Evolutionary conservation across 2,888 invertebrate species (phyloP).

Genomic region (Aphodius sticticus): DNA sequence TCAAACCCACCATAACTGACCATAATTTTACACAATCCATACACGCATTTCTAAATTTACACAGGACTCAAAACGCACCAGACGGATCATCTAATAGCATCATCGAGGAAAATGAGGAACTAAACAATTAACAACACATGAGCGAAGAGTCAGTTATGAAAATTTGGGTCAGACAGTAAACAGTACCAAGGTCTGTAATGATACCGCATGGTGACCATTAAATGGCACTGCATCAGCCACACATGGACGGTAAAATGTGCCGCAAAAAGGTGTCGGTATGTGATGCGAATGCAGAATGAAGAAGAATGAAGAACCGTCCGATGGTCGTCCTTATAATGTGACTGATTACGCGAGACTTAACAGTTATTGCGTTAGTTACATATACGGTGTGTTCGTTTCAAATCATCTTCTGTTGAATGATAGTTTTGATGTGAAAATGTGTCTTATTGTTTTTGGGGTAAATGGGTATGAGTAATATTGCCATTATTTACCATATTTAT

Average conservation of each 20-base stretch:
- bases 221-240: background rate
- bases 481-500: too few species aligned
- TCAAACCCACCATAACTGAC: too few species aligned
- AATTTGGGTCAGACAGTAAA: background rate
- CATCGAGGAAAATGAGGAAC: background rate
- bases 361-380: background rate
- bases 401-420: background rate
- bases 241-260: background rate
- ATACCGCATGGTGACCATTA: background rate
- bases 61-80: background rate
- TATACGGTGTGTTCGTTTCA: background rate
- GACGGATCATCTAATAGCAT: background rate
- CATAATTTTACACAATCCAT: too few species aligned
- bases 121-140: background rate
- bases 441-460: too few species aligned
- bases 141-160: background rate
- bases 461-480: too few species aligned
- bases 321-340: background rate
- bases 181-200: conserved; percentile 4
- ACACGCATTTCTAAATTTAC: too few species aligned
- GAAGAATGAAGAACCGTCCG: background rate
- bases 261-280: background rate
- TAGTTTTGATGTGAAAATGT: background rate
- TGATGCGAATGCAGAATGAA: background rate
- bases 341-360: background rate